These are phyloP conservation scores for Temnothorax longispinosus DNA, from an alignment of 1,140 invertebrate genomes.

Conservation along the genomic window DNA sequence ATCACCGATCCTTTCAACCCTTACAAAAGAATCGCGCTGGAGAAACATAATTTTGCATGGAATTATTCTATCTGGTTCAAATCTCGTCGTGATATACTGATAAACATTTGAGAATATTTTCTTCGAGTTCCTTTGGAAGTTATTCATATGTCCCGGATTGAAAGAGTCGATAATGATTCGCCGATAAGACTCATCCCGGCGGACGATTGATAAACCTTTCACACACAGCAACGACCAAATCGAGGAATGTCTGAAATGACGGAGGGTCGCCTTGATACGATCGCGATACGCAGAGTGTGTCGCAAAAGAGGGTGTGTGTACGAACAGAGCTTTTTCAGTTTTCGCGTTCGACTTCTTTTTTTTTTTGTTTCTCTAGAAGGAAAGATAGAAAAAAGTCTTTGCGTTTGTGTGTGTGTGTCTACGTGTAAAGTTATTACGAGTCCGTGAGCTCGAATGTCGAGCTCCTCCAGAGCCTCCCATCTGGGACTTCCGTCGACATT, in stretches of 20 bases:
- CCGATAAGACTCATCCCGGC: not conserved
- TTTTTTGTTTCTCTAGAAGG: slow-evolving; percentile 52
- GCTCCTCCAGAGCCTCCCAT: not conserved
- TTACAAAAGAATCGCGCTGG: not conserved
- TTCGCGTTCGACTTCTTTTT: not conserved
- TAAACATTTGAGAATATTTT: not conserved
- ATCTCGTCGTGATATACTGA: not conserved
- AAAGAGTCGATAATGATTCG: slow-evolving; percentile 3
- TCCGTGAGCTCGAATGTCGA: slow-evolving; percentile 7
- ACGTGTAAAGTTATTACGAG: not conserved
- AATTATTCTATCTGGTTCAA: too few species aligned
- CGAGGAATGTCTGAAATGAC: slow-evolving; percentile 49
- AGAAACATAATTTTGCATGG: too few species aligned
- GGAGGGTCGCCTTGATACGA: not conserved
- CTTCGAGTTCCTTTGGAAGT: not conserved
- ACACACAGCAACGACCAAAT: slow-evolving; percentile 70
- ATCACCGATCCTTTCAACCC: not conserved
- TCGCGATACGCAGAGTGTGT: not conserved
- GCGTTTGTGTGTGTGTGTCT: not conserved
- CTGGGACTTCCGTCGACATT: not conserved
- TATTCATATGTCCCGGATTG: not conserved
- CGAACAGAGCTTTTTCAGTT: not conserved
- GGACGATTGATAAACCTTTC: slow-evolving; percentile 66
- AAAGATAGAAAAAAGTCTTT: slow-evolving; percentile 54
- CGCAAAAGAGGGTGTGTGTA: slow-evolving; percentile 17